Evolutionary conservation across 1,140 invertebrate genomes (phyloP).

Genomic region (Tetramorium alpestre): DNA sequence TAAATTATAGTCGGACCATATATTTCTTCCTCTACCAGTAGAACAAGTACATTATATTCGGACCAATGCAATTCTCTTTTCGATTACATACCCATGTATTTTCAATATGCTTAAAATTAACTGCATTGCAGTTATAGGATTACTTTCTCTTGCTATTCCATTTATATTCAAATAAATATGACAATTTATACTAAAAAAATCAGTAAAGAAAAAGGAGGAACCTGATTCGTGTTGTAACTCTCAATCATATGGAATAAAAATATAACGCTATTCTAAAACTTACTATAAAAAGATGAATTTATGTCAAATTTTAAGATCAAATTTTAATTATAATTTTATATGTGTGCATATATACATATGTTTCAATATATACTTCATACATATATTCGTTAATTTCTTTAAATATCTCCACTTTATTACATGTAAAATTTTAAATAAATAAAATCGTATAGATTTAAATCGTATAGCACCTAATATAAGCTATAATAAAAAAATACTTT

Average conservation of each 20-base stretch:
- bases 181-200: background rate
- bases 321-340: background rate
- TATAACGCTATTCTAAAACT: background rate
- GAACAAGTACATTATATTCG: constrained; percentile 43
- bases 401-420: background rate
- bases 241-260: background rate
- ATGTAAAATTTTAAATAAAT: background rate
- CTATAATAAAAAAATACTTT: no score
- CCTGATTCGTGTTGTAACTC: background rate
- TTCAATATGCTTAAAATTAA: constrained; percentile 8
- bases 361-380: background rate
- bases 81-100: constrained; percentile 22
- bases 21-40: constrained; percentile 24
- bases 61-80: constrained; percentile 31
- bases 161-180: background rate
- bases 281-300: background rate
- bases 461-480: background rate
- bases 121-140: background rate
- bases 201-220: background rate
- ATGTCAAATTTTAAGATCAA: background rate
- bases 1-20: constrained; percentile 52
- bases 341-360: background rate
- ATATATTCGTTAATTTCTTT: background rate
- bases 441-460: no score
- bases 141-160: background rate